These are phyloP conservation scores for Falco punctatus DNA, from an alignment of 2,113 vertebrate species.

Conservation along the genomic window DNA sequence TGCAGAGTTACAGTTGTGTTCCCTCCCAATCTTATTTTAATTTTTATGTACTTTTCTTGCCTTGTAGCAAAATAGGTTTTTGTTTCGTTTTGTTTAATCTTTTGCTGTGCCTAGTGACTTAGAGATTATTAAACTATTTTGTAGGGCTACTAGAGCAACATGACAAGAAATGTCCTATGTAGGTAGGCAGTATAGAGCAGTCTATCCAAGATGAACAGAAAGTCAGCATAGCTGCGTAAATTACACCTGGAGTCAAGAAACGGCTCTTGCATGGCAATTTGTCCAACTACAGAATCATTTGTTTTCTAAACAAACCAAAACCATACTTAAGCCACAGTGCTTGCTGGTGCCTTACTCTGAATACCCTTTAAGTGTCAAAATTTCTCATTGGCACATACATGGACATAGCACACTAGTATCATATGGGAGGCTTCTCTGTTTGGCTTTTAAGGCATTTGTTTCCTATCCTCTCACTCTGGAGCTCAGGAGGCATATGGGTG, in stretches of 20 bases:
- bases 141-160: not conserved
- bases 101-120: not conserved
- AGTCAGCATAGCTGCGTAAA: not conserved
- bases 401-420: not conserved
- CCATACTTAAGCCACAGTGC: not conserved
- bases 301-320: not conserved
- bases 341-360: not conserved
- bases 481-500: not conserved
- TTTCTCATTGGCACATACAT: not conserved
- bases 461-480: not conserved
- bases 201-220: not conserved
- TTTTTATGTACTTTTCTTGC: not conserved
- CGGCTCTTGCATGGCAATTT: not conserved
- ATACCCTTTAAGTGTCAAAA: not conserved
- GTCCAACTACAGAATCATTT: not conserved
- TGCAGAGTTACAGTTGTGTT: not conserved
- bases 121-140: not conserved
- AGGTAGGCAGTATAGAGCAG: not conserved
- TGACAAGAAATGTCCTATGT: not conserved
- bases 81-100: not conserved
- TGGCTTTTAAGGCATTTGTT: not conserved
- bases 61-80: not conserved
- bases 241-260: not conserved
- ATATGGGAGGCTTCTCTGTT: not conserved
- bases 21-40: not conserved